Base-by-base conservation (phyloP, 2,797 vertebrate species). In the Kryptolebias ocellatus region DNA sequence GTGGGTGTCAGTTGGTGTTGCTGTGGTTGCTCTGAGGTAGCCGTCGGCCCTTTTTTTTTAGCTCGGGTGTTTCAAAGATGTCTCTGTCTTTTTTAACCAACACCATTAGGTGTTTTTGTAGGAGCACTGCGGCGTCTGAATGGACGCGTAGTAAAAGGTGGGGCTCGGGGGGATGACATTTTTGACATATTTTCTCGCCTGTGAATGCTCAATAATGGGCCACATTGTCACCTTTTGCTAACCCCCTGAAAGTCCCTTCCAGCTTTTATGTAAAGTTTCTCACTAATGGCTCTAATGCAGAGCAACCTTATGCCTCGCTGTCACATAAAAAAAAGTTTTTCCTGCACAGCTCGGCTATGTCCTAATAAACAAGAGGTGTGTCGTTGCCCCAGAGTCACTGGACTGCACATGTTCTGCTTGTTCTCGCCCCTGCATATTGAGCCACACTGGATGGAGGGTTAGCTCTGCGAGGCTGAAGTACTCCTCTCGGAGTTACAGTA, bases 91-190 rank as follows among this genome's bases (percentile, higher is more conserved):
- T 82, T 64, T 79, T 49, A 66, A 53, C 51, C 20, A 53, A 49
- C n/a, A 34, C 9, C 17, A 57, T 72, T n/a, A 16, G 44, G 27
- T 64, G 29, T 60, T 66, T 73, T 57, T 16, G 42, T 0, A 34
- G 49, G 37, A 37, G 42, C 55, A 58, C 51, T 66, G 12, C 29
- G 31, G 44, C 53, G 45, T 67, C 27, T 72, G 14, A 65, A 59
- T 61, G 17, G 53, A 50, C 20, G 20, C 20, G 15, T 50, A 31
- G 53, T 77, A 77, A 81, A 77, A 74, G 20, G 76, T 67, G 39
- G 69, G 54, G 39, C 55, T 68, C 17, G 59, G 71, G 20, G 53
- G 57, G 3, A 56, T 81, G 80, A 87, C 80, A 70, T 83, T 79
- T 85, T 65, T n/a, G 59, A 66, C 50, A 52, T 47, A 52, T 79